Base-by-base conservation (phyloP, 2,888 invertebrate genomes). In the Pogonocherus hispidulus region DNA sequence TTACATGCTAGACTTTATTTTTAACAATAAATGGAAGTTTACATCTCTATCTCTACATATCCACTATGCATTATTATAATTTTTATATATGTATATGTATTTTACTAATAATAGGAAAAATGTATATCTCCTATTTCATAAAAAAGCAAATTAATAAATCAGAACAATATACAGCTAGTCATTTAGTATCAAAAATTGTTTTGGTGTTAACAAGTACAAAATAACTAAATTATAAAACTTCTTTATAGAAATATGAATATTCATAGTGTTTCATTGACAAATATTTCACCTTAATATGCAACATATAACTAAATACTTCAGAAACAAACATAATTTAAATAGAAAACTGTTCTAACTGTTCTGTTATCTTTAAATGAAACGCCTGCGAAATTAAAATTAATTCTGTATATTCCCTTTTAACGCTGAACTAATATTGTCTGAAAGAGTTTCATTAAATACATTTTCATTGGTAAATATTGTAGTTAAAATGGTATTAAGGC, bases 381-480 rank as follows among this genome's bases (percentile, higher is more conserved):
- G 57, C 74, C 72, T 35, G 69, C 70, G 71, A 73, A 73, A 75
- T 71, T 68, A 74, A 77, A 79, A 74, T 76, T 78, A 78, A 80
- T 79, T 78, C 75, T 73, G 74, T 74, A 76, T 78, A 78, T 76
- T 75, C 76, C 72, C 73, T 72, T 78, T 79, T 76, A 77, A 69
- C 70, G 73, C 68, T 76, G 75, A 75, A 73, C 79, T 76, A 79
- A 80, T 80, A 81, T 81, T 81, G 76, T 77, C 76, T 70, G 74
- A 78, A 78, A 79, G 81, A 82, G 81, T 81, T 82, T 80, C 80
- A 80, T 81, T 81, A 81, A 81, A 80, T 79, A 81, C 81, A 76
- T 80, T 79, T 79, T 71, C 78, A 76, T 77, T 76, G 70, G 80
- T 76, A 82, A 82, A 82, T 82, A 82, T 82, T 82, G 78, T 79